These are phyloP conservation scores for Ormyrus pomaceus DNA, from an alignment of 2,888 invertebrate genomes.

Conservation along the genomic window DNA sequence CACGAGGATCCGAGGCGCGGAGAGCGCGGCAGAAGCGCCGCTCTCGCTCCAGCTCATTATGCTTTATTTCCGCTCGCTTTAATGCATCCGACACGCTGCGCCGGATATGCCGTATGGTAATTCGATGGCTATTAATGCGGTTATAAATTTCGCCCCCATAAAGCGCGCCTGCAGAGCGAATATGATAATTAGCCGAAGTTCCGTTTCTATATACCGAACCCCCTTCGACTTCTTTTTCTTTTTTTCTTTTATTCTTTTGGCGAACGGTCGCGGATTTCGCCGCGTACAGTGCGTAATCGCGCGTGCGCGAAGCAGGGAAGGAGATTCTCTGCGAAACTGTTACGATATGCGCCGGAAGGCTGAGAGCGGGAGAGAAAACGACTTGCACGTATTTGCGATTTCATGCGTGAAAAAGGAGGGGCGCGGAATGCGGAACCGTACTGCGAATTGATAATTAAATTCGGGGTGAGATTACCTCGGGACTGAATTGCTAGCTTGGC, in stretches of 20 bases:
- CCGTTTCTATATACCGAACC: no score
- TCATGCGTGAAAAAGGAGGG: no score
- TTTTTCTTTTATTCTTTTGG: no score
- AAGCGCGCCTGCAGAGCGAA: constrained; percentile 2
- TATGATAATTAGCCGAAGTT: constrained; percentile 40
- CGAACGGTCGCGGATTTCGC: no score
- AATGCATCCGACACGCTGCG: constrained; percentile 16
- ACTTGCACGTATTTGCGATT: no score
- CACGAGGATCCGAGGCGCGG: background rate
- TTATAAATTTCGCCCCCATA: constrained; percentile 46
- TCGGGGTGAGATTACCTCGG: no score
- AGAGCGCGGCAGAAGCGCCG: background rate
- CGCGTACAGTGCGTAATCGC: background rate
- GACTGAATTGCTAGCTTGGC: no score
- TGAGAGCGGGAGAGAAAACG: no score
- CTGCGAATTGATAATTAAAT: no score
- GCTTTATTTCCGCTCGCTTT: constrained; percentile 45
- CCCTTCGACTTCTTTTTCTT: no score
- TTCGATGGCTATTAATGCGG: constrained; percentile 48
- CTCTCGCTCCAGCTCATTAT: constrained; percentile 10
- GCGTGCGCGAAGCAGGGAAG: background rate
- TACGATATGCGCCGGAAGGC: constrained; percentile 7
- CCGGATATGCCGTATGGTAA: constrained; percentile 41
- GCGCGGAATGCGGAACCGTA: no score
- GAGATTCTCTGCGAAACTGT: background rate